Conservation (phyloP, 2,888 invertebrate genomes). For the Protonemura montana region DNA sequence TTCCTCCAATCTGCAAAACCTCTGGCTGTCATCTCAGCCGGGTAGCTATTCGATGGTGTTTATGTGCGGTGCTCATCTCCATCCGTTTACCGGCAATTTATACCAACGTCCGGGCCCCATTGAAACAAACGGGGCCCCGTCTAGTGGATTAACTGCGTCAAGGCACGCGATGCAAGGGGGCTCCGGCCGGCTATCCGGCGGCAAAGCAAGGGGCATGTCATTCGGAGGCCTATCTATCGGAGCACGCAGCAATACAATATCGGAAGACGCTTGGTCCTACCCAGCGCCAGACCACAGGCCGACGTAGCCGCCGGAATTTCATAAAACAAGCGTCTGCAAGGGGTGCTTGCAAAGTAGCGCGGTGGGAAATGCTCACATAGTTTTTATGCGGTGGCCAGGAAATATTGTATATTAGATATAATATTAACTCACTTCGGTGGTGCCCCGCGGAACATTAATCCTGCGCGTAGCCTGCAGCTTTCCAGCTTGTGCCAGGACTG, state of each 20-base stretch:
- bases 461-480: neutral
- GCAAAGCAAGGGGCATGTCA: neutral
- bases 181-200: neutral
- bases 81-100: neutral
- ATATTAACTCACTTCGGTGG: neutral
- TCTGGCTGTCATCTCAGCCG: neutral
- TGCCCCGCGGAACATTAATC: neutral
- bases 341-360: neutral
- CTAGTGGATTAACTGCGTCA: neutral
- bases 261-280: neutral
- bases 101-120: neutral
- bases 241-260: neutral
- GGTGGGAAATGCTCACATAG: neutral
- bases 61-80: neutral
- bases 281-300: neutral
- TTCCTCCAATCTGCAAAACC: neutral
- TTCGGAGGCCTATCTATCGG: neutral
- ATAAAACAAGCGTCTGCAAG: neutral
- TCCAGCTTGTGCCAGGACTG: neutral
- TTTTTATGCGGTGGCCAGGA: neutral
- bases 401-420: neutral
- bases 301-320: neutral
- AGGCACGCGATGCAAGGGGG: neutral
- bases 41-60: neutral
- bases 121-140: neutral